Evolutionary conservation across 1,140 invertebrate genomes (phyloP), one percentile per base, ranked within the genome.

Genomic region (Papilio polyxenes): DNA sequence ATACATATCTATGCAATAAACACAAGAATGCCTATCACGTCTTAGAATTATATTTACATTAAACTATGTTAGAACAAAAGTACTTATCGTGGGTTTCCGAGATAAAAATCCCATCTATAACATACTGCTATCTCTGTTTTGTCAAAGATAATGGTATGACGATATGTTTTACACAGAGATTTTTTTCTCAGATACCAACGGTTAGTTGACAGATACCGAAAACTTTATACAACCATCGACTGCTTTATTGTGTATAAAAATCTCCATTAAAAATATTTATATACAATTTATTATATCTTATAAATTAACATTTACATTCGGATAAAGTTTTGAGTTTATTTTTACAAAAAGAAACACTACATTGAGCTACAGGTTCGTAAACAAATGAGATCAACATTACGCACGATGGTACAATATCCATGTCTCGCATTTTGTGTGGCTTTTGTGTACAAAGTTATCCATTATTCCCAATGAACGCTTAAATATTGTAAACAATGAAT

Each of bases 361-460:
- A 92, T 94, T 94, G 93, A 94, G 93, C 93, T 94, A 93, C 86
- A 89, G 88, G 89, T 92, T 85, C 89, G 89, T 93, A 91, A 91
- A 93, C 88, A 89, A 94, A 91, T 94, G 93, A 94, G 93, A 94
- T 94, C 93, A 94, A 92, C 90, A 92, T 90, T 90, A 90, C 91
- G 89, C 92, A 91, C 90, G 85, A 82, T 88, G 85, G 86, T 86
- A 86, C 85, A 84, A 81, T 85, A n/a, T 59, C 20, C 86, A 91
- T 86, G 81, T 81, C 80, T 72, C 77, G 74, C 82, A 82, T 49
- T 81, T 80, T 82, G 75, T 59, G 81, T 72, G 74, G 59, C 48
- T 65, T 72, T 17, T 17, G n/a, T 59, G 56, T 20, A 20, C 56
- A 10, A 7, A 56, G 3, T 6, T 15, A 72, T 75, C 40, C 74